A percentile compares a stretch with the other conserved stretches of the same genome.
phyloP scores from a whole-genome alignment of 2,888 invertebrate genomes.

The Andrena chrysosceles region DNA sequence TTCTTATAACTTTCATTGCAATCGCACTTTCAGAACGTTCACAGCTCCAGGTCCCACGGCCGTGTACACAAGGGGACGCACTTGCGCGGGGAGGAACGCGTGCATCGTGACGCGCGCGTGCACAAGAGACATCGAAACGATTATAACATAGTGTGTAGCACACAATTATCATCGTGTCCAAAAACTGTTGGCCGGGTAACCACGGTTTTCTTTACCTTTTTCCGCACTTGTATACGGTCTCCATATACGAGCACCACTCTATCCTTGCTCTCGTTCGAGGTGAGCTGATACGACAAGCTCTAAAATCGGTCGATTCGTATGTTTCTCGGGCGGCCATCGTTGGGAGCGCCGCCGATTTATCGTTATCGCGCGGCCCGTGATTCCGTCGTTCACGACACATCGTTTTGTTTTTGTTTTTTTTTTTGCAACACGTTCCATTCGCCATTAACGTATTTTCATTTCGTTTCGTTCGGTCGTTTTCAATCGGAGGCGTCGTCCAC shows the following conservation, averaged over 20 bases:
- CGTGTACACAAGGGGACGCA: background rate
- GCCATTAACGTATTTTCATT: conserved; percentile 30
- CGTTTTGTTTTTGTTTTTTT: background rate
- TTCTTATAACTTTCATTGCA: background rate
- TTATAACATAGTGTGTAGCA: conserved; percentile 46
- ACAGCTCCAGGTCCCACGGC: background rate
- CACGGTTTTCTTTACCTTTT: conserved; percentile 84
- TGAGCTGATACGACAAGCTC: conserved; percentile 85
- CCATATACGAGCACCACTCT: conserved; percentile 86
- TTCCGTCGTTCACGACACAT: conserved; percentile 35
- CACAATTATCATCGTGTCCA: conserved; percentile 58
- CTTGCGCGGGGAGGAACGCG: background rate
- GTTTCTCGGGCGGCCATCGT: conserved; percentile 41
- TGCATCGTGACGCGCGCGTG: conserved; percentile 15
- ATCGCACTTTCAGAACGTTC: background rate
- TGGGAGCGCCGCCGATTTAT: conserved; percentile 1
- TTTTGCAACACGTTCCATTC: conserved; percentile 32
- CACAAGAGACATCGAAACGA: conserved; percentile 39
- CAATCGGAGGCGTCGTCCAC: conserved; percentile 41
- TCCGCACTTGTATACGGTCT: conserved; percentile 86
- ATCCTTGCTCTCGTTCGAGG: conserved; percentile 85
- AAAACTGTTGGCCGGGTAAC: conserved; percentile 59
- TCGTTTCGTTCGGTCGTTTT: conserved; percentile 21
- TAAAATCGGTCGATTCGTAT: conserved; percentile 68
- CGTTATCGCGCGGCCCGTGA: conserved; percentile 48